Evolutionary conservation across 2,113 vertebrate species (phyloP).

Genomic region (Okapia johnstoni): DNA sequence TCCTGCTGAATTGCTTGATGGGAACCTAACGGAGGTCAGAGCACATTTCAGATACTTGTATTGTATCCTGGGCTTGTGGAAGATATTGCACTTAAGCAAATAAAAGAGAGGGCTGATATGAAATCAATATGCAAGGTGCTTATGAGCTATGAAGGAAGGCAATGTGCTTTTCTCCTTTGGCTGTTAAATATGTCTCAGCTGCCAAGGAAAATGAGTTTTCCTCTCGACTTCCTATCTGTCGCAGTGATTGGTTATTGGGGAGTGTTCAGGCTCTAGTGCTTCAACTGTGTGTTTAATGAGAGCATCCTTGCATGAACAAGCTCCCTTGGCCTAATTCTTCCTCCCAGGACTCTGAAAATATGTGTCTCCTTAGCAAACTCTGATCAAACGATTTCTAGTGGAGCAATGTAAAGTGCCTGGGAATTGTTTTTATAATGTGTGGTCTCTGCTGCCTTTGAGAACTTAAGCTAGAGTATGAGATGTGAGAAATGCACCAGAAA

Average conservation of each 20-base stretch:
- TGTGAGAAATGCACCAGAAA: neutral
- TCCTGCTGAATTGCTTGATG: neutral
- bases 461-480: neutral
- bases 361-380: neutral
- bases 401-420: neutral
- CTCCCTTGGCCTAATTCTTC: neutral
- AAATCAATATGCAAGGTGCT: constrained; percentile 45
- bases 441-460: neutral
- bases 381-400: neutral
- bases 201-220: constrained; percentile 55
- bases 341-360: neutral
- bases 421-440: neutral
- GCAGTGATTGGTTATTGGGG: neutral
- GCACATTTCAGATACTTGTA: neutral
- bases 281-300: neutral
- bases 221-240: constrained; percentile 13
- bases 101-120: neutral
- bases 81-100: constrained; percentile 39
- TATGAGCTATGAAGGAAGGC: constrained; percentile 35
- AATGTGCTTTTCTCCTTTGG: constrained; percentile 39
- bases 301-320: neutral
- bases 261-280: neutral
- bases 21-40: neutral
- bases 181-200: constrained; percentile 32
- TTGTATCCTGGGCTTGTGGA: constrained; percentile 23